Evolutionary conservation across 2,888 invertebrate genomes (phyloP), one percentile per base, ranked within the genome.

Genomic region (Nymphalis c-album): DNA sequence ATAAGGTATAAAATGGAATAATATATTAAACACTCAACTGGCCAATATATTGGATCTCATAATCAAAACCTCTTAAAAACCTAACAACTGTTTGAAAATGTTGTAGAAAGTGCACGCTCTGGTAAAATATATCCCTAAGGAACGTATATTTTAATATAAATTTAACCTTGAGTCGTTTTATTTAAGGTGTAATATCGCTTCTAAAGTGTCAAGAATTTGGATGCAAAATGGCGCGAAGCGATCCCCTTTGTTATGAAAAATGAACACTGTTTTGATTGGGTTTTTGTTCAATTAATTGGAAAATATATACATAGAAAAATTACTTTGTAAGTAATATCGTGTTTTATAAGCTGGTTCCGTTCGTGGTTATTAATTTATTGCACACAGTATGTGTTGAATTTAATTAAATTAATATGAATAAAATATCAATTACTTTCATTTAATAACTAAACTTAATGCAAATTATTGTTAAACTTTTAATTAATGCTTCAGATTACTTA

Each of bases 261-360:
- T 81, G 76, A 77, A 85, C 76, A 78, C 77, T 76, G 75, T 82
- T 80, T 80, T 84, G 81, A 86, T 86, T 85, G 83, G 80, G 75
- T 84, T 85, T 80, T 79, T 80, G 75, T 79, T 80, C 78, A 85
- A 83, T 83, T 83, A 79, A 78, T 77, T 73, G 73, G 71, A 73
- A 76, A 79, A 76, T 75, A 75, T 77, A 65, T 65, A 74, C 72
- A 73, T 67, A 63, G 62, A 71, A 45, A 61, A 62, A 72, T 63
- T 65, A 63, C 46, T 20, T 65, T 50, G 46, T 55, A 31, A 53
- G 45, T 60, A 59, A 16, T 60, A 60, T 60, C 10, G 18, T 13
- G 8, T 18, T 18, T 40, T 57, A 57, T 40, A 13, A 57, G 57
- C 35, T 57, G 18, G 57, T 57, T 18, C n/a, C 18, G 17, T 53